phyloP scores from a whole-genome alignment of 2,113 vertebrate species.

The Puntigrus tetrazona region DNA sequence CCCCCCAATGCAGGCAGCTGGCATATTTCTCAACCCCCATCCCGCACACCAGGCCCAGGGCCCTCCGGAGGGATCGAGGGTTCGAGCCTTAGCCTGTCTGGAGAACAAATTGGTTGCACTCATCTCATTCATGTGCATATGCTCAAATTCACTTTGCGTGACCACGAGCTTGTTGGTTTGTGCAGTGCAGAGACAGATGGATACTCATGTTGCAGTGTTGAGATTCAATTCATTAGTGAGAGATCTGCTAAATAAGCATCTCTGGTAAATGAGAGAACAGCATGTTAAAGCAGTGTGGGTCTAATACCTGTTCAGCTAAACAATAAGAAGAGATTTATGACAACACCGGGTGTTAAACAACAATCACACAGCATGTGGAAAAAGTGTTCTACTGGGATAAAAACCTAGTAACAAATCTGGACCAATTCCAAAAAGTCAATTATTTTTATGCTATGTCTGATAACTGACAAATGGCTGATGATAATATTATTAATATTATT shows the following conservation, averaged over 20 bases:
- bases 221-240: neutral
- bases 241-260: neutral
- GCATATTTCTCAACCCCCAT: slow-evolving; percentile 8
- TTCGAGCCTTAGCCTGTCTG: slow-evolving; percentile 19
- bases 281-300: neutral
- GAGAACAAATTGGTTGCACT: slow-evolving; percentile 42
- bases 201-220: neutral
- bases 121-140: slow-evolving; percentile 31
- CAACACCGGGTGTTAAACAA: neutral
- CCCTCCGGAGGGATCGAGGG: slow-evolving; percentile 23
- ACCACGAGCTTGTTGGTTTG: neutral
- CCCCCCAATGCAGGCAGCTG: slow-evolving; percentile 41
- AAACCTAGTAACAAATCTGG: neutral
- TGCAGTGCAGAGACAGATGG: neutral
- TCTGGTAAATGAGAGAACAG: slow-evolving; percentile 2
- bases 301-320: neutral
- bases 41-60: slow-evolving; percentile 2
- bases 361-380: neutral
- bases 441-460: neutral
- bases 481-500: neutral
- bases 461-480: neutral
- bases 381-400: neutral
- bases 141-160: slow-evolving; percentile 14
- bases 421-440: neutral
- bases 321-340: neutral